Evolutionary conservation across 2,888 invertebrate species (phyloP).

Genomic region (Tribolium freemani): DNA sequence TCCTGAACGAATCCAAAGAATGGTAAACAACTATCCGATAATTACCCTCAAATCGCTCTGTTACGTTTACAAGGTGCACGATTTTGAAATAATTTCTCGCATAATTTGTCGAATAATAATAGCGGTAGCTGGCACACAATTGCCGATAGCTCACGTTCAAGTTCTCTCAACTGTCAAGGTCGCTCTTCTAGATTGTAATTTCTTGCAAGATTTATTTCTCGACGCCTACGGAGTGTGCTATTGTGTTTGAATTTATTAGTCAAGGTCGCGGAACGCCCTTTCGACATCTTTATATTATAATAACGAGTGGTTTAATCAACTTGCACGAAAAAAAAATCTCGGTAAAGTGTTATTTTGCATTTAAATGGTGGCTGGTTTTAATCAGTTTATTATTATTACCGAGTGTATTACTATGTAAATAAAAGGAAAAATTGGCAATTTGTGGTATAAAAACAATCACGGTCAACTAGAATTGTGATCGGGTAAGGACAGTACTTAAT

Average conservation of each 20-base stretch:
- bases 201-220: conserved; percentile 9
- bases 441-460: background rate
- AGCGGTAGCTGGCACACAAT: conserved; percentile 12
- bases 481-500: background rate
- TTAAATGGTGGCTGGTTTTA: background rate
- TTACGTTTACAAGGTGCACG: conserved; percentile 15
- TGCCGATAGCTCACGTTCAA: conserved; percentile 26
- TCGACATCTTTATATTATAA: background rate
- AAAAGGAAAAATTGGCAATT: background rate
- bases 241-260: background rate
- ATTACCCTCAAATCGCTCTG: background rate
- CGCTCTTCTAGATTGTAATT: conserved; percentile 21
- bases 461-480: background rate
- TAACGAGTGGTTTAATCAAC: background rate
- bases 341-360: background rate
- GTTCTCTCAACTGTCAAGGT: conserved; percentile 28
- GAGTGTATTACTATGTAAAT: background rate
- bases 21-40: conserved; percentile 12
- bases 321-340: background rate
- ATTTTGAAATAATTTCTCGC: conserved; percentile 15
- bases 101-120: conserved; percentile 9
- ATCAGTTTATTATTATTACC: background rate
- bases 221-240: background rate
- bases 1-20: conserved; percentile 10
- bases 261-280: background rate